phyloP scores from a whole-genome alignment of 2,113 vertebrate species.

The Saccopteryx leptura region DNA sequence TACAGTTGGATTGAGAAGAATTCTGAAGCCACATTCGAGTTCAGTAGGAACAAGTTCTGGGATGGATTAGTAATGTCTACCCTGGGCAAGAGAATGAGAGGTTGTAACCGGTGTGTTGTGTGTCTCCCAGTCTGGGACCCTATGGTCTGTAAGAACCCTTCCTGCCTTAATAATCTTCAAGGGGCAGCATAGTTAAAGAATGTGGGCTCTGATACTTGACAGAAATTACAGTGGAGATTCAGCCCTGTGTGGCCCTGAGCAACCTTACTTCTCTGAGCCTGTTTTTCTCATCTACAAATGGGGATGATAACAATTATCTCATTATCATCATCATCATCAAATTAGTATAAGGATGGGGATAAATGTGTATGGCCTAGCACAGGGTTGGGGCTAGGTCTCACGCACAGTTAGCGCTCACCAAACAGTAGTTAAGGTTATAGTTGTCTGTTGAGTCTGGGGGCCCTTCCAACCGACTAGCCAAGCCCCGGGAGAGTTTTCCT shows the following conservation, averaged over 20 bases:
- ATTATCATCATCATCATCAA: not conserved
- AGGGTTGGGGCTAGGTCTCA: not conserved
- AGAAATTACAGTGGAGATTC: not conserved
- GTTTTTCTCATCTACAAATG: not conserved
- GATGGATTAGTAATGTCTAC: conserved; percentile 60
- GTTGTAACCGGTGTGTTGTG: not conserved
- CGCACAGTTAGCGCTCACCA: not conserved
- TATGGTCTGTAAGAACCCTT: not conserved
- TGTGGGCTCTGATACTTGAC: not conserved
- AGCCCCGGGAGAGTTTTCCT: not conserved
- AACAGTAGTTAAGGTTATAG: not conserved
- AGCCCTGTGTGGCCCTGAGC: not conserved
- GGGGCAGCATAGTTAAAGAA: not conserved
- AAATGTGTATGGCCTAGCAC: not conserved
- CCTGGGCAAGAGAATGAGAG: not conserved
- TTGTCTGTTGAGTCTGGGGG: not conserved
- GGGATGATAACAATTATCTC: not conserved
- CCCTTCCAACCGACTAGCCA: not conserved
- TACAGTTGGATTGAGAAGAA: not conserved
- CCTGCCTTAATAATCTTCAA: conserved; percentile 6
- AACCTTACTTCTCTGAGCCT: not conserved
- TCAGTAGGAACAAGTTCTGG: not conserved
- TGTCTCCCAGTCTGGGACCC: not conserved
- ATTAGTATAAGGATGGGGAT: not conserved
- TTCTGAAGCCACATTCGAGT: not conserved